phyloP scores from a whole-genome alignment of 2,113 vertebrate genomes.

The Todiramphus saurophagus region DNA sequence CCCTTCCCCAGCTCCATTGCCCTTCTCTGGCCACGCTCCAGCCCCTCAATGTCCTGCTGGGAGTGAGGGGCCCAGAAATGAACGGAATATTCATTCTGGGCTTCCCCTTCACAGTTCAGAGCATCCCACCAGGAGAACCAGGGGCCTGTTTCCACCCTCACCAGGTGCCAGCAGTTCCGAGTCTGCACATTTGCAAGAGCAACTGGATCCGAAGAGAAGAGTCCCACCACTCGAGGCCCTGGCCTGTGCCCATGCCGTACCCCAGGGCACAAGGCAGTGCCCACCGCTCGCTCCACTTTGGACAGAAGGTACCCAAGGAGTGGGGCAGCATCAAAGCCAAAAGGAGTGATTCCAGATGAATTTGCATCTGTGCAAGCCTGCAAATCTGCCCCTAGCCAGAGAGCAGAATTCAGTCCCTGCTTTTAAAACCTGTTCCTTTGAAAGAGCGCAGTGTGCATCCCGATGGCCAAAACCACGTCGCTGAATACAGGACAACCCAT shows the following conservation, averaged over 20 bases:
- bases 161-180: background rate
- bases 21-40: too few relatives aligned
- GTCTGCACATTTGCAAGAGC: background rate
- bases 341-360: too few relatives aligned
- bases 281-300: fast-evolving
- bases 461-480: fast-evolving
- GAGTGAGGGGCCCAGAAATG: background rate
- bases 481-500: background rate
- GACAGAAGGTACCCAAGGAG: background rate
- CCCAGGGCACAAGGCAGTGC: fast-evolving
- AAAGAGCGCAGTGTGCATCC: background rate
- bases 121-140: background rate
- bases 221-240: background rate
- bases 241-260: too few relatives aligned
- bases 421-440: background rate
- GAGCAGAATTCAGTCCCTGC: background rate
- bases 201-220: fast-evolving
- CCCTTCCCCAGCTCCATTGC: too few relatives aligned
- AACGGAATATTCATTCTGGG: background rate
- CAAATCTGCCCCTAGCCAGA: background rate
- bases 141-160: fast-evolving
- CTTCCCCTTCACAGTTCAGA: background rate
- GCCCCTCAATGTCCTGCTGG: background rate
- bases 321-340: fast-evolving
- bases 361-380: too few relatives aligned